phyloP scores from a whole-genome alignment of 1,140 invertebrate genomes.

The Myzus persicae region DNA sequence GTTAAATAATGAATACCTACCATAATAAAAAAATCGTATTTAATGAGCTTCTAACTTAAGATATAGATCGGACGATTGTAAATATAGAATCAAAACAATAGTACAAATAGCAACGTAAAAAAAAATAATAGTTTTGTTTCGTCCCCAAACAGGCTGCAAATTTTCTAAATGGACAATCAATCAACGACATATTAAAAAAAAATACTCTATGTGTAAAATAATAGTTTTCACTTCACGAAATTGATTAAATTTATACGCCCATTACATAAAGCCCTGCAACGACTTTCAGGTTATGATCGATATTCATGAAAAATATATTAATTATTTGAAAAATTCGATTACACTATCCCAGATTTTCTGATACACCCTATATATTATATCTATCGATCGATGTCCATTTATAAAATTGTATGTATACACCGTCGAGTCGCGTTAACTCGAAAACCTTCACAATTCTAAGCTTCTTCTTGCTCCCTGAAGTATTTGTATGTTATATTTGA shows the following conservation, averaged over 20 bases:
- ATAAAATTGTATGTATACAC: no score
- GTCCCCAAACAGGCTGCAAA: background rate
- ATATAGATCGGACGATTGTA: no score
- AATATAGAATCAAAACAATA: no score
- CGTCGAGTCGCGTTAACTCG: background rate
- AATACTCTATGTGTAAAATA: background rate
- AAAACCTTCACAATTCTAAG: background rate
- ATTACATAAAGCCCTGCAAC: background rate
- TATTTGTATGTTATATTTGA: background rate
- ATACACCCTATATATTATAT: no score
- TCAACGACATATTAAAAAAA: background rate
- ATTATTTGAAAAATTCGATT: background rate
- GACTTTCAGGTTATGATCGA: background rate
- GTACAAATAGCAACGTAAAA: no score
- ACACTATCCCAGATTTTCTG: background rate
- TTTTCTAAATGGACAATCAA: background rate
- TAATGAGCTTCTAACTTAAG: background rate
- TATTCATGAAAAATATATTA: background rate
- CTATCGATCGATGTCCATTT: no score
- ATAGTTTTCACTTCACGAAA: background rate
- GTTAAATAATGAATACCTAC: background rate
- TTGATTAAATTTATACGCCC: background rate
- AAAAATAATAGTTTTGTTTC: background rate
- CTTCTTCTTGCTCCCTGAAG: background rate
- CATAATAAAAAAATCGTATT: background rate